Percentiles rank a stretch among this genome's conserved stretches.
These are phyloP conservation scores for Brachionichthys hirsutus DNA, from an alignment of 2,113 vertebrate genomes.

Conservation along the genomic window DNA sequence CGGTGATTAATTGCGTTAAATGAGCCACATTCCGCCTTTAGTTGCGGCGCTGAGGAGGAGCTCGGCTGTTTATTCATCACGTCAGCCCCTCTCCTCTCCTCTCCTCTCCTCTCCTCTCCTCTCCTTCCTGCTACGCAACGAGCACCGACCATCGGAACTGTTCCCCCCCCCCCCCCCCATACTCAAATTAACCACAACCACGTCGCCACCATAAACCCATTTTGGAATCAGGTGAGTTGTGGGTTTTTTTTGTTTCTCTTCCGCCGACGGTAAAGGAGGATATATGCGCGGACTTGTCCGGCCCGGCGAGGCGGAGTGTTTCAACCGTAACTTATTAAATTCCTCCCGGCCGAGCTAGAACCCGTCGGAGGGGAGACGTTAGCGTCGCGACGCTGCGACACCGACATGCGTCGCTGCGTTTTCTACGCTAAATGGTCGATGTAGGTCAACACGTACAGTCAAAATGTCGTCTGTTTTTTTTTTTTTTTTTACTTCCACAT, in stretches of 20 bases:
- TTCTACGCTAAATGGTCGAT: conserved; percentile 46
- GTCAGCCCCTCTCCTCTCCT: conserved; percentile 73
- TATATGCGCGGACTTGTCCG: conserved; percentile 54
- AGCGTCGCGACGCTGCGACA: neutral
- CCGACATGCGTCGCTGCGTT: neutral
- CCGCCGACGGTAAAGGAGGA: neutral
- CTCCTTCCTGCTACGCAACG: conserved; percentile 77
- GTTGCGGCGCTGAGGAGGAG: conserved; percentile 67
- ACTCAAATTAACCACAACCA: conserved; percentile 67
- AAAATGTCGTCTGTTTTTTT: conserved; percentile 73
- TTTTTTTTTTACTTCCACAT: conserved; percentile 67
- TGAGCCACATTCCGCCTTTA: conserved; percentile 44
- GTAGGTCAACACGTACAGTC: conserved; percentile 66
- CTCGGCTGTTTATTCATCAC: conserved; percentile 80
- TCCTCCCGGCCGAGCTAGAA: conserved; percentile 51
- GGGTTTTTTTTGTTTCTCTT: conserved; percentile 33
- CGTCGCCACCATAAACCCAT: conserved; percentile 80
- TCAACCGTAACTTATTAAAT: conserved; percentile 72
- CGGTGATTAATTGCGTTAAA: conserved; percentile 9
- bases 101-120: too few relatives aligned
- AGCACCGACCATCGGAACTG: conserved; percentile 69
- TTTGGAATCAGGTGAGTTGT: conserved; percentile 80
- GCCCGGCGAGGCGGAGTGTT: conserved; percentile 66
- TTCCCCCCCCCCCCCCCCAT: conserved; percentile 54
- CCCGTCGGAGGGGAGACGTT: conserved; percentile 25